Percentiles rank a stretch among this genome's conserved stretches.
These are phyloP conservation scores for Gisinianus flammeolus DNA, from an alignment of 2,888 invertebrate species.

Conservation along the genomic window DNA sequence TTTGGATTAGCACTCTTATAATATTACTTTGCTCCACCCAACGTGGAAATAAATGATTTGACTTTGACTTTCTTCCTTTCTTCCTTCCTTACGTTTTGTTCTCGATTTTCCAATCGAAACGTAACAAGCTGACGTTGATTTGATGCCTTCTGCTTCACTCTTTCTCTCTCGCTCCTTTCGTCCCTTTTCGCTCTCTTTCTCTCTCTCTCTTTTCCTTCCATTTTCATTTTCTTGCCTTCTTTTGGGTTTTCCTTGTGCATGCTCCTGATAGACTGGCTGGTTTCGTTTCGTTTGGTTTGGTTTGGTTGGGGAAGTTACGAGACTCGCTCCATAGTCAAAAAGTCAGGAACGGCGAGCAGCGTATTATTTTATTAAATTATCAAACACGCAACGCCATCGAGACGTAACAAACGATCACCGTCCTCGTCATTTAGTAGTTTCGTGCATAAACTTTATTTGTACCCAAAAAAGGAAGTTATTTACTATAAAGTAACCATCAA, in stretches of 20 bases:
- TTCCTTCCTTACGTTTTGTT: not conserved
- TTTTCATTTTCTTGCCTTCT: not conserved
- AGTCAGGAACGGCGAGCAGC: not conserved
- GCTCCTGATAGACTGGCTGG: not conserved
- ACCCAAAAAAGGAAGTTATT: slow-evolving; percentile 8
- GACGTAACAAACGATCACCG: not conserved
- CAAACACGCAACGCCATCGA: not conserved
- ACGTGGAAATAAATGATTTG: not conserved
- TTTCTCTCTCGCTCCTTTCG: not conserved
- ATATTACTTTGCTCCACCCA: slow-evolving; percentile 3
- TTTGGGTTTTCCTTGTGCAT: not conserved
- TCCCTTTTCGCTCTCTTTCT: not conserved
- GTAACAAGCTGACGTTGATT: slow-evolving; percentile 11
- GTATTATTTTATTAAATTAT: slow-evolving; percentile 25
- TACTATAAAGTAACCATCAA: slow-evolving; percentile 1
- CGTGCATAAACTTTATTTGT: too few species aligned
- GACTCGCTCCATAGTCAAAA: not conserved
- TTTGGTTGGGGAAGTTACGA: not conserved
- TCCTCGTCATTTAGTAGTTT: not conserved
- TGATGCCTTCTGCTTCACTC: slow-evolving; percentile 20
- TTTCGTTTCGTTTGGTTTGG: too few species aligned
- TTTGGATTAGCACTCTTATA: too few species aligned
- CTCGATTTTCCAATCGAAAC: slow-evolving; percentile 4
- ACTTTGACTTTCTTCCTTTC: not conserved
- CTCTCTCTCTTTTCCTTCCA: not conserved